These are phyloP conservation scores for Berghia stephanieae DNA, from an alignment of 1,140 invertebrate species.

Conservation along the genomic window DNA sequence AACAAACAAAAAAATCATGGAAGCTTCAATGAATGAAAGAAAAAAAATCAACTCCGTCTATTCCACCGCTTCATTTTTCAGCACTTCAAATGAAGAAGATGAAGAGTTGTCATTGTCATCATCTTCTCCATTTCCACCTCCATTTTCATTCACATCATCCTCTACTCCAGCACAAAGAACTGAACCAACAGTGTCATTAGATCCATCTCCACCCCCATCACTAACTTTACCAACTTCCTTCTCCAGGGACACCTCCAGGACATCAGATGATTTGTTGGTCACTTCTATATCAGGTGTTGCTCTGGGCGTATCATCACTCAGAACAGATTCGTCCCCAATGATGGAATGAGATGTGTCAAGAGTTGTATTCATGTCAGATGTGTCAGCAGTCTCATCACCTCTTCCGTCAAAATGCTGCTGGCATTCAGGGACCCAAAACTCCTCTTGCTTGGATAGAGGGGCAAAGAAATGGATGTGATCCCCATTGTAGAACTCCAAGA, in stretches of 20 bases:
- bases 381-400: not conserved
- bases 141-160: not conserved
- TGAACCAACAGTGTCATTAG: not conserved
- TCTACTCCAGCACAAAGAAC: not conserved
- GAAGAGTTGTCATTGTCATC: slow-evolving; percentile 31
- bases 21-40: not conserved
- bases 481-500: slow-evolving; percentile 67
- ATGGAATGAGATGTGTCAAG: not conserved
- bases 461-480: slow-evolving; percentile 65
- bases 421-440: slow-evolving; percentile 67
- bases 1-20: not conserved
- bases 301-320: no score
- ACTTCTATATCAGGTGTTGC: not conserved
- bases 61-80: slow-evolving; percentile 35
- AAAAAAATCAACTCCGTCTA: not conserved
- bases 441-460: slow-evolving; percentile 67
- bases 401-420: not conserved
- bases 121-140: slow-evolving; percentile 9
- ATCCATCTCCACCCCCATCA: not conserved
- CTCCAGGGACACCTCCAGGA: slow-evolving; percentile 1
- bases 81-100: slow-evolving; percentile 45
- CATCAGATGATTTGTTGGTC: slow-evolving; percentile 3
- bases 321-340: not conserved
- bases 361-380: not conserved
- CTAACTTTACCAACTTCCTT: not conserved